Base-by-base conservation (phyloP, 2,888 invertebrate species). In the Ormyrus nitidulus region DNA sequence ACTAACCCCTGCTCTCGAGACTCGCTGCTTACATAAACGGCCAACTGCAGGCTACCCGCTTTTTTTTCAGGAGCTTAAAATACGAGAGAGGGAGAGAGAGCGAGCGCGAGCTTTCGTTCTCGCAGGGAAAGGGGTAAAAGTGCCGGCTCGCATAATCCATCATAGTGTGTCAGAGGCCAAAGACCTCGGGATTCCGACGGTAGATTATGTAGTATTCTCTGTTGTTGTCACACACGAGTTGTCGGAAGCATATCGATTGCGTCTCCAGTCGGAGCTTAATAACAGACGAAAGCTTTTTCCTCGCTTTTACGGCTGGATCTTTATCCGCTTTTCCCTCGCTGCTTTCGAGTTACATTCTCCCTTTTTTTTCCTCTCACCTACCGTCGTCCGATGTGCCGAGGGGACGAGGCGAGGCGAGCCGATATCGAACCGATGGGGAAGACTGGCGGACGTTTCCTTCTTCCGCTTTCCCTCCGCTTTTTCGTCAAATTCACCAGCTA, bases 171-270 rank as follows among this genome's bases (percentile, higher is more conserved):
- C 53, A 62, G 65, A 62, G 74, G 79, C 74, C 79, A 74, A 74
- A 79, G 79, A 79, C 79, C 79, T 58, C 72, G 48, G 13, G 5
- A 53, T 44, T 68, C 59, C 77, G 77, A 56, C 70, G 62, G 70
- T 46, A 77, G 65, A 77, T 77, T 77, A 71, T 46, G 66, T 59
- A 59, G 69, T 61, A 56, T 64, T 56, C 19, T 13, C 51, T 61
- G 51, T 68, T 65, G 51, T 68, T 65, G 71, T 77, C 64, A 65
- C 71, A 59, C 58, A 11, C 75, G 19, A 46, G 49, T 13, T 34
- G 64, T 13, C 66, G 59, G 44, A 54, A 66, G 53, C 68, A 34
- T 72, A 78, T 78, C 74, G 75, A 66, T 66, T 75, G 75, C 74
- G 46, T 48, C 65, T 65, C 56, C 49, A 10, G 34, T 34, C 34